Percentiles rank a stretch among this genome's conserved stretches.
phyloP scores from a whole-genome alignment of 2,797 vertebrate species.

The Rhincodon typus region DNA sequence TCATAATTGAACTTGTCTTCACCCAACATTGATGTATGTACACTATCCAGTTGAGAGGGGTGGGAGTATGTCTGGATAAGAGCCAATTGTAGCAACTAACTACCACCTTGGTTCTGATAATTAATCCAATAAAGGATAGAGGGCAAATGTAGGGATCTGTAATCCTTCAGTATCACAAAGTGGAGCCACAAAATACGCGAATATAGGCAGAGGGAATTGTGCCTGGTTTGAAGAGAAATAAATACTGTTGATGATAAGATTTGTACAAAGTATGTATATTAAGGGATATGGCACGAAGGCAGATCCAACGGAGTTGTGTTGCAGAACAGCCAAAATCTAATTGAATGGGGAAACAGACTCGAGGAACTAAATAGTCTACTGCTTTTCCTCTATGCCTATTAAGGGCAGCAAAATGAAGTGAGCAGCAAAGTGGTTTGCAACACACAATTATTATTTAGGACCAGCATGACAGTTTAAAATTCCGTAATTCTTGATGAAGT shows the following conservation, averaged over 20 bases:
- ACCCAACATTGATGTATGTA: not conserved
- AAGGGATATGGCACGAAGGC: not conserved
- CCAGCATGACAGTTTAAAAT: slow-evolving; percentile 6
- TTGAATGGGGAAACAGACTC: not conserved
- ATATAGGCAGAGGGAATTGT: not conserved
- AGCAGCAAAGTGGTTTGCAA: not conserved
- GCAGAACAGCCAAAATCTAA: not conserved
- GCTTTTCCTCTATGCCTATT: not conserved
- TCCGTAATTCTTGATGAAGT: slow-evolving; percentile 28
- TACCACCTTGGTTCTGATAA: not conserved
- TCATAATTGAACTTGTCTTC: not conserved
- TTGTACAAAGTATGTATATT: not conserved
- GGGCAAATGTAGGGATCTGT: not conserved
- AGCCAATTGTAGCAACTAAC: not conserved
- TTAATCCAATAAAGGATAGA: not conserved
- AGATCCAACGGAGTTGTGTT: not conserved
- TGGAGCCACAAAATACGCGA: not conserved
- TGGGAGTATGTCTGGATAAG: not conserved
- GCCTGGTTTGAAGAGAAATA: not conserved
- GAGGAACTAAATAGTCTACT: not conserved
- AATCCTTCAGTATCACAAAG: not conserved
- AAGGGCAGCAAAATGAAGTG: slow-evolving; percentile 1
- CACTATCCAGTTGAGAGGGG: not conserved
- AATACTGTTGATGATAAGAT: not conserved
- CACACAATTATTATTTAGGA: not conserved